A percentile compares a stretch with the other conserved stretches of the same genome.
These are phyloP conservation scores for Squalus acanthias DNA, from an alignment of 2,797 vertebrate genomes.

Conservation along the genomic window DNA sequence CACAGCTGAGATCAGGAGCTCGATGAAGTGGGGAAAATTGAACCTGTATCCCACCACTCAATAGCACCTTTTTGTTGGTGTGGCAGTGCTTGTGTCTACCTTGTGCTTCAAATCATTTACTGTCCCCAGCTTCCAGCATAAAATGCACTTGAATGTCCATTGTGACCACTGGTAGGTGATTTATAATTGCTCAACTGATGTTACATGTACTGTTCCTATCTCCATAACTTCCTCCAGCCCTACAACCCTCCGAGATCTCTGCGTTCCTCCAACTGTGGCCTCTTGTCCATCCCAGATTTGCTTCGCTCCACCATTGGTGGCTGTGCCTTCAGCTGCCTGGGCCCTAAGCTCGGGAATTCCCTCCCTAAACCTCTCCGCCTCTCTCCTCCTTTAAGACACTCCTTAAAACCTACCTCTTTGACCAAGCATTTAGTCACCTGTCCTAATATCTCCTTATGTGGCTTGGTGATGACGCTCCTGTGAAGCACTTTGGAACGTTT, in stretches of 20 bases:
- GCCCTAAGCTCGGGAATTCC: too few relatives aligned
- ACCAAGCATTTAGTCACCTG: too few relatives aligned
- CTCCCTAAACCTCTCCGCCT: too few relatives aligned
- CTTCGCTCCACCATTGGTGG: background rate
- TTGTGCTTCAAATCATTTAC: background rate
- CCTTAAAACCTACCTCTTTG: background rate
- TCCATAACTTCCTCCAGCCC: background rate
- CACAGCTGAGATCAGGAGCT: too few relatives aligned
- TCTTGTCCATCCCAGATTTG: background rate
- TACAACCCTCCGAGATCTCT: background rate
- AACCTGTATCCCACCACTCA: too few relatives aligned
- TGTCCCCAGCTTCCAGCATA: background rate
- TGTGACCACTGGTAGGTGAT: background rate
- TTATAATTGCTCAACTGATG: background rate
- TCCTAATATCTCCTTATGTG: background rate
- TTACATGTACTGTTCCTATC: background rate
- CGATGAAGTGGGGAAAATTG: too few relatives aligned
- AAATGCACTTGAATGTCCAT: background rate
- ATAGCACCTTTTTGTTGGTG: background rate
- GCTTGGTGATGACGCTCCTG: background rate
- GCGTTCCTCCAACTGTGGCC: background rate
- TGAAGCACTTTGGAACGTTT: background rate
- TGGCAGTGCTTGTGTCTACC: background rate
- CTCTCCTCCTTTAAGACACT: background rate
- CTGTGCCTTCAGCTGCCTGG: background rate